These are phyloP conservation scores for Falcunculus frontatus DNA, from an alignment of 2,113 vertebrate genomes.

Conservation along the genomic window DNA sequence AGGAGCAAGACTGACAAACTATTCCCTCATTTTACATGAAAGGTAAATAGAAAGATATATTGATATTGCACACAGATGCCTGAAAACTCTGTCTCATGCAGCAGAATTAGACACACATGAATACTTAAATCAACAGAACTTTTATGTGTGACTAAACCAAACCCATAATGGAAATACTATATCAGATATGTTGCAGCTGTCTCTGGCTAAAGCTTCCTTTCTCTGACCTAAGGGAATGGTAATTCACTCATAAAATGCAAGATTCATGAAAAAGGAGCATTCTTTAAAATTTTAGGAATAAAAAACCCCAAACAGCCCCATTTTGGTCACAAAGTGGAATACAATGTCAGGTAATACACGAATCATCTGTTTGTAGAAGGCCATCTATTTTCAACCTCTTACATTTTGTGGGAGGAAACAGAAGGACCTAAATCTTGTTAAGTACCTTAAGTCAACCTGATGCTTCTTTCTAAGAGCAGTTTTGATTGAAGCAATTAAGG, in stretches of 20 bases:
- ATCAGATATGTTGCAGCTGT: constrained; percentile 1
- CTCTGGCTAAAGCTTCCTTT: not conserved
- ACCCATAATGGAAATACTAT: not conserved
- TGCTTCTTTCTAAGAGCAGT: not conserved
- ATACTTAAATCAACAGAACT: constrained; percentile 16
- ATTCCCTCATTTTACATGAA: not conserved
- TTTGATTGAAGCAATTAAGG: not conserved
- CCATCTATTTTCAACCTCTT: not conserved
- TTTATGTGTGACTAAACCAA: constrained; percentile 1
- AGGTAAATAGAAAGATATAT: not conserved
- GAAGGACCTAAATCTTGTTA: not conserved
- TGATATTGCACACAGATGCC: not conserved
- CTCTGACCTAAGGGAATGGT: not conserved
- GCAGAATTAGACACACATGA: constrained; percentile 25
- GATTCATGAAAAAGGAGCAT: not conserved
- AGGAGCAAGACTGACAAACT: not conserved
- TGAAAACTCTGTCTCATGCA: not conserved
- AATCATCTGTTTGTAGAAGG: not conserved
- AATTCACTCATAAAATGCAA: not conserved
- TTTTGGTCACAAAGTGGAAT: not conserved
- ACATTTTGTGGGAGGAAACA: not conserved
- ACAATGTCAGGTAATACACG: not conserved
- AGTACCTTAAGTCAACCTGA: not conserved
- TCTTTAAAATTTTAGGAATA: not conserved
- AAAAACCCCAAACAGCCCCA: not conserved